These are phyloP conservation scores for Helogale parvula DNA, from an alignment of 2,113 vertebrate species.

Conservation along the genomic window DNA sequence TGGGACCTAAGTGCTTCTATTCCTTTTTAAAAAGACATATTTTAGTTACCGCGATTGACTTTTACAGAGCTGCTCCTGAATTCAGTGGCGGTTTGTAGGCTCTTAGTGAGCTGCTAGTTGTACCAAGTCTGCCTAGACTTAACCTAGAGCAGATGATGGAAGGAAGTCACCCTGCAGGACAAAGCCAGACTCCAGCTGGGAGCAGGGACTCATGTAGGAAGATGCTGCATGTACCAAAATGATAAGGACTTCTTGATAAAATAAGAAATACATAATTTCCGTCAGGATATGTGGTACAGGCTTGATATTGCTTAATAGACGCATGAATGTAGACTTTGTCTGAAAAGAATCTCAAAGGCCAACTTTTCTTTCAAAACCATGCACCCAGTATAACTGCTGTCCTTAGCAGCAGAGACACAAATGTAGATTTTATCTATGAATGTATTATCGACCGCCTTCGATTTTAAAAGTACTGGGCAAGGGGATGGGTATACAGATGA, in stretches of 20 bases:
- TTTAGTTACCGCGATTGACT: constrained; percentile 16
- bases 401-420: background rate
- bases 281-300: background rate
- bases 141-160: background rate
- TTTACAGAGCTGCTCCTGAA: background rate
- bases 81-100: background rate
- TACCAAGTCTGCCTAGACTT: background rate
- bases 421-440: background rate
- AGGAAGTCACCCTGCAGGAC: background rate
- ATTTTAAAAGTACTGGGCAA: background rate
- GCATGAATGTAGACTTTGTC: background rate
- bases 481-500: background rate
- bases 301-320: background rate
- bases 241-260: background rate
- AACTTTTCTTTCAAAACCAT: background rate
- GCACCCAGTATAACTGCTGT: background rate
- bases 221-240: background rate
- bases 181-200: background rate
- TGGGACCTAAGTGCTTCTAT: constrained; percentile 16
- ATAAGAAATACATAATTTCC: background rate
- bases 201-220: background rate
- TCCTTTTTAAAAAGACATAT: background rate
- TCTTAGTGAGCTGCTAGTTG: background rate
- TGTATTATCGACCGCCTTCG: background rate
- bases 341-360: background rate